phyloP scores from a whole-genome alignment of 2,888 invertebrate species.

The Melanostoma scalare region DNA sequence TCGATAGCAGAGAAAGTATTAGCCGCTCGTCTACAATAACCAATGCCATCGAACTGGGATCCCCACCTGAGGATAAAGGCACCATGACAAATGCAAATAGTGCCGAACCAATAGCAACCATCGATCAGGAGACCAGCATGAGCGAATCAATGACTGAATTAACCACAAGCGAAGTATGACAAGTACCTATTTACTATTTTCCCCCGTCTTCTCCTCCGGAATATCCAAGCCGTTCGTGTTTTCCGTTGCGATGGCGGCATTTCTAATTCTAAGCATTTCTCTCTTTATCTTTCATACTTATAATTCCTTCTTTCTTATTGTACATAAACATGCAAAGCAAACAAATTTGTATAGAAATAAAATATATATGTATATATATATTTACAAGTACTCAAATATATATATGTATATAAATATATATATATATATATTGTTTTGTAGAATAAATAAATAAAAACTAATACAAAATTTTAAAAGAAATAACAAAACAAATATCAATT shows the following conservation, averaged over 20 bases:
- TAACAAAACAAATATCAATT: slow-evolving; percentile 60
- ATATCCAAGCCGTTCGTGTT: slow-evolving; percentile 17
- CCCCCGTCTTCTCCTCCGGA: slow-evolving; percentile 23
- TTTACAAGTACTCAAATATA: slow-evolving; percentile 53
- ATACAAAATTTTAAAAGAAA: slow-evolving; percentile 39
- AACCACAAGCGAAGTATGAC: slow-evolving; percentile 66
- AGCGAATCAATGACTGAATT: slow-evolving; percentile 72
- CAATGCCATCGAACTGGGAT: slow-evolving; percentile 53
- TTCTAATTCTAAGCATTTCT: slow-evolving; percentile 41
- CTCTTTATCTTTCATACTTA: slow-evolving; percentile 13
- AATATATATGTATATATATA: slow-evolving; percentile 43
- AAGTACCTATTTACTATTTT: slow-evolving; percentile 36
- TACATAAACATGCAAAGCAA: slow-evolving; percentile 44
- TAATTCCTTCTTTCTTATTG: slow-evolving; percentile 3
- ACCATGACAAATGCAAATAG: slow-evolving; percentile 42
- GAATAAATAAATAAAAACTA: slow-evolving; percentile 38
- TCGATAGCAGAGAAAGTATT: slow-evolving; percentile 76
- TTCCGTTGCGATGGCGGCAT: slow-evolving; percentile 45
- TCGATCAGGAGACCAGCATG: slow-evolving; percentile 67
- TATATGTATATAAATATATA: slow-evolving; percentile 22
- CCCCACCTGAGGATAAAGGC: slow-evolving; percentile 32
- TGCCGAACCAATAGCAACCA: slow-evolving; percentile 58
- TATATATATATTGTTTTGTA: slow-evolving; percentile 42
- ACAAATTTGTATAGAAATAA: slow-evolving; percentile 41
- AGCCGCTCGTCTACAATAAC: slow-evolving; percentile 65